Evolutionary conservation across 2,113 vertebrate species (phyloP), one percentile per base, ranked within the genome.

Genomic region (Galeopterus variegatus): DNA sequence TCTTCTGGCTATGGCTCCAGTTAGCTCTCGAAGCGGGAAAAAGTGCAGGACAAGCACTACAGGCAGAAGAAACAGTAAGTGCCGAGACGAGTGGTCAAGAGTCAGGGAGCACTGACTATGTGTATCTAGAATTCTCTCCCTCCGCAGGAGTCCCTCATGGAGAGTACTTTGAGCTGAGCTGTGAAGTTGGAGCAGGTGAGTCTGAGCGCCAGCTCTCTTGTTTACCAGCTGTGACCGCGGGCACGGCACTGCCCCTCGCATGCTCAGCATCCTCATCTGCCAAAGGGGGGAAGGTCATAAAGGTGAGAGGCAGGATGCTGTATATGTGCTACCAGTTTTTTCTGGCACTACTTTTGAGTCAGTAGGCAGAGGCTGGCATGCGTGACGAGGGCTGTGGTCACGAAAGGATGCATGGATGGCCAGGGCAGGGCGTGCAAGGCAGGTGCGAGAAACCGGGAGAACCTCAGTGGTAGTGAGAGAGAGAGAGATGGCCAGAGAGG

Each of bases 341-440:
- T 45, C 76, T 48, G 56, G 31, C 7, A 45, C 77, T 11, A 3
- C 31, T 82, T 82, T 76, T 5, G 4, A 77, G 60, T 48, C 67
- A 72, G 80, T 45, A 70, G 24, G 62, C 72, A 45, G 41, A 86
- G 26, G 19, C 4, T 10, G 41, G 5, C 21, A 19, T 12, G 21
- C 31, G 36, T 3, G 54, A 67, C 62, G 31, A 60, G 24, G 21
- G 11, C 1, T 36, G 52, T 48, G 56, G 70, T 76, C 24, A 28
- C 70, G 7, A 33, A 48, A 50, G 58, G 56, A 41, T 31, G 23
- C 0, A 17, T 2, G 45, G 23, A 41, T n/a, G 18, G 8, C 3
- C 4, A 11, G 14, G n/a, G 5, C 45, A 28, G 54, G 14, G 28
- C 5, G 2, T 14, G 9, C 14, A 15, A 33, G 11, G 4, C 10